Conservation (phyloP, 1,140 invertebrate species). For the Notospermus geniculatus region DNA sequence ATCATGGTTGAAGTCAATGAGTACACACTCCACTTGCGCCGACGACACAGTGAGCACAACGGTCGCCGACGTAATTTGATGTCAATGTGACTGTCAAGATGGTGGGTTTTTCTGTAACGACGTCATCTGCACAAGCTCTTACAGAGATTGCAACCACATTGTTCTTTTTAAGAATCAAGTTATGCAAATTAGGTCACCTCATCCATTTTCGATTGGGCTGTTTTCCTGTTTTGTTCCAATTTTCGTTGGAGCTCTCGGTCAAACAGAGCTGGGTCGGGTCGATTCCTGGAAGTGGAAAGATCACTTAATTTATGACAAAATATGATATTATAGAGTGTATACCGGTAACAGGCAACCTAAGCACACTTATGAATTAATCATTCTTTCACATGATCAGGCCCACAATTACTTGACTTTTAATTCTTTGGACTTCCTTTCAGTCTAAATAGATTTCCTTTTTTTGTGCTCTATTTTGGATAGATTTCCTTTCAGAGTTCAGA, state of each 20-base stretch:
- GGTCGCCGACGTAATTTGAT: too few species aligned
- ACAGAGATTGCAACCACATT: too few species aligned
- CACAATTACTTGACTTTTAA: too few species aligned
- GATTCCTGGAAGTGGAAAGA: too few species aligned
- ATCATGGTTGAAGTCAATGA: not conserved
- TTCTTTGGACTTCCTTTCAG: too few species aligned
- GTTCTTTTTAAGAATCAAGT: constrained; percentile 1
- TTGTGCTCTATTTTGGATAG: too few species aligned
- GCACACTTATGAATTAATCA: not conserved
- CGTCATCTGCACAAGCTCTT: too few species aligned
- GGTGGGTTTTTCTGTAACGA: not conserved
- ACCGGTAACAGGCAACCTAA: not conserved
- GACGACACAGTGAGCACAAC: too few species aligned
- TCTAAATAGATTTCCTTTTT: too few species aligned
- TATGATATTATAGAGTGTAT: not conserved
- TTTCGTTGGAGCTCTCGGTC: constrained; percentile 37
- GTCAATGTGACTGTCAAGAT: too few species aligned
- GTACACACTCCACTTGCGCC: not conserved
- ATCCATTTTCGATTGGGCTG: constrained; percentile 35
- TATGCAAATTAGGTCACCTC: constrained; percentile 25
- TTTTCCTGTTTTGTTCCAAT: constrained; percentile 39
- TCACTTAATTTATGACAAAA: too few species aligned
- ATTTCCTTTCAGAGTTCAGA: too few species aligned
- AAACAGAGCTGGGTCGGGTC: constrained; percentile 40
- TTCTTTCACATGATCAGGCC: not conserved